Conservation (phyloP, 1,140 invertebrate species). For the Aethina tumida region DNA sequence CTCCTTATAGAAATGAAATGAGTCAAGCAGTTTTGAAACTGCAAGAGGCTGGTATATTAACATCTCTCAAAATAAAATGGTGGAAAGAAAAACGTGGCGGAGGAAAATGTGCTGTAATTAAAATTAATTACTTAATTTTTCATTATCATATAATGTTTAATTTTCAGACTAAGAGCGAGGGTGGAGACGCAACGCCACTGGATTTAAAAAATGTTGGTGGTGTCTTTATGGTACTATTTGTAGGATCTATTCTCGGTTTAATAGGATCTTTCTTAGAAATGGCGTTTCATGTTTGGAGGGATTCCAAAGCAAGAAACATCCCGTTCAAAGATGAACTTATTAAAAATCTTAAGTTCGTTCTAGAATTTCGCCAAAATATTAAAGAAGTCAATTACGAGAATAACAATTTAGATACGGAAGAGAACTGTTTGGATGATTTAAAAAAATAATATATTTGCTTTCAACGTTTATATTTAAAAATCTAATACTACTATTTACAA, state of each 20-base stretch:
- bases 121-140: constrained; percentile 24
- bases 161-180: constrained; percentile 20
- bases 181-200: constrained; percentile 33
- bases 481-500: no score
- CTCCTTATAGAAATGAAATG: constrained; percentile 59
- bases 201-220: constrained; percentile 58
- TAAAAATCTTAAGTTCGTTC: constrained; percentile 52
- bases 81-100: constrained; percentile 73
- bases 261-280: constrained; percentile 37
- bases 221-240: constrained; percentile 57
- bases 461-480: no score
- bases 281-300: constrained; percentile 12
- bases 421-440: no score
- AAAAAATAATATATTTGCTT: no score
- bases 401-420: background rate
- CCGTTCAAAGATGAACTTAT: constrained; percentile 57
- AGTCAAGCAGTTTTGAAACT: constrained; percentile 68
- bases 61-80: constrained; percentile 77
- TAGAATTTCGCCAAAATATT: constrained; percentile 22
- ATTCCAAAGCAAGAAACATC: constrained; percentile 38
- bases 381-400: constrained; percentile 12
- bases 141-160: constrained; percentile 2
- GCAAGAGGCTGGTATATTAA: constrained; percentile 68
- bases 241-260: constrained; percentile 39
- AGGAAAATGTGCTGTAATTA: constrained; percentile 55